These are phyloP conservation scores for Caenorhabditis tropicalis DNA, from an alignment of 1,140 invertebrate species.

Conservation along the genomic window DNA sequence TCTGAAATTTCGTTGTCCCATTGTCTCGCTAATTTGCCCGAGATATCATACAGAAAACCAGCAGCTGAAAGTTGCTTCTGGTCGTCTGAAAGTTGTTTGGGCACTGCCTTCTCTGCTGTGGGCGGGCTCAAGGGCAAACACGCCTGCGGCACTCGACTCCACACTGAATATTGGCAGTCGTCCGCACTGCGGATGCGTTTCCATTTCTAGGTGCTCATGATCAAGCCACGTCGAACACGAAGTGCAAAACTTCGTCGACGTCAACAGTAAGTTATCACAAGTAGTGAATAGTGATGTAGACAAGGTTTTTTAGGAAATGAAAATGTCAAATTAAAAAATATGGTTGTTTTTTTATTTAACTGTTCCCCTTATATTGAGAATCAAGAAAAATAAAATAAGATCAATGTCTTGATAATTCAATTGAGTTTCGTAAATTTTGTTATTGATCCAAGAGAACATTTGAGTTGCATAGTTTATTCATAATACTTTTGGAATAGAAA, in stretches of 20 bases:
- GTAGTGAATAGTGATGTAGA: background rate
- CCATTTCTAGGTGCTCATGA: constrained; percentile 33
- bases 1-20: background rate
- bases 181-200: constrained; percentile 27
- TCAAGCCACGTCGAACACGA: constrained; percentile 4
- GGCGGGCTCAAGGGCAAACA: constrained; percentile 35
- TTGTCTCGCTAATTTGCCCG: background rate
- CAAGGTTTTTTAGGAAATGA: no score
- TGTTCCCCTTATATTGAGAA: no score
- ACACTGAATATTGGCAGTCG: constrained; percentile 39
- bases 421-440: no score
- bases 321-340: no score
- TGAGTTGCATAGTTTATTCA: no score
- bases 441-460: no score
- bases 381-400: no score
- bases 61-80: background rate
- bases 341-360: no score
- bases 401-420: no score
- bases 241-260: constrained; percentile 37
- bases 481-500: no score
- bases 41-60: constrained; percentile 7
- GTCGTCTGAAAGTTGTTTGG: constrained; percentile 5
- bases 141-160: constrained; percentile 40
- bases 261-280: constrained; percentile 5
- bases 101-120: constrained; percentile 2